Percentiles rank a stretch among this genome's conserved stretches.
Evolutionary conservation across 2,797 vertebrate species (phyloP).

Genomic region (Bufotes viridis): DNA sequence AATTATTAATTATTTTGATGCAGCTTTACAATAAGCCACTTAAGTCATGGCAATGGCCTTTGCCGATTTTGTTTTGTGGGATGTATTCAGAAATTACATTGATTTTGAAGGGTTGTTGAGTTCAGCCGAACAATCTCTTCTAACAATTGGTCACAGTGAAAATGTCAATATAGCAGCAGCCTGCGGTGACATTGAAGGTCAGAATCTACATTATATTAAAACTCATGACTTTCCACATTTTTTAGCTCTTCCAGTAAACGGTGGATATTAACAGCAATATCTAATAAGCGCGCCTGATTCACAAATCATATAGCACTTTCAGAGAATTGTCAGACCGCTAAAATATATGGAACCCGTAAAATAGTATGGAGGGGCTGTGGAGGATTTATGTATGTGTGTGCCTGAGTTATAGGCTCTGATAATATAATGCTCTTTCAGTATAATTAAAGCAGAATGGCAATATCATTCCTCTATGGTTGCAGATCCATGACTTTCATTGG

Average conservation of each 20-base stretch:
- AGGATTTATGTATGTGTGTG: constrained; percentile 22
- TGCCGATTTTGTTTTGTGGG: constrained; percentile 11
- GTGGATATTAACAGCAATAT: neutral
- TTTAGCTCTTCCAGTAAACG: constrained; percentile 19
- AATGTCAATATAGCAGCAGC: constrained; percentile 28
- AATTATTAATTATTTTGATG: neutral
- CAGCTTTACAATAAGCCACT: neutral
- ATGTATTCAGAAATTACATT: constrained; percentile 43
- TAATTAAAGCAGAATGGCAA: constrained; percentile 1
- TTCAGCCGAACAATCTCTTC: constrained; percentile 39
- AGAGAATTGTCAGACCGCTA: neutral
- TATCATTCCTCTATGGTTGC: neutral
- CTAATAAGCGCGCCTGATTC: neutral
- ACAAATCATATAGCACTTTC: neutral
- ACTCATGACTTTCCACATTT: constrained; percentile 38
- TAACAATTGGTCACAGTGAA: constrained; percentile 41
- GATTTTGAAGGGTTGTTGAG: constrained; percentile 30
- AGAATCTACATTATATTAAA: constrained; percentile 26
- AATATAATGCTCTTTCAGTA: constrained; percentile 15
- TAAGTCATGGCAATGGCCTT: constrained; percentile 1
- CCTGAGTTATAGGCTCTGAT: neutral
- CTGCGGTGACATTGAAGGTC: constrained; percentile 45
- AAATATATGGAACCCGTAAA: constrained; percentile 23
- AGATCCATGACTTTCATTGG: neutral
- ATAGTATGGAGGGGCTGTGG: neutral